phyloP scores from a whole-genome alignment of 2,113 vertebrate genomes.

The Anarrhichthys ocellatus region DNA sequence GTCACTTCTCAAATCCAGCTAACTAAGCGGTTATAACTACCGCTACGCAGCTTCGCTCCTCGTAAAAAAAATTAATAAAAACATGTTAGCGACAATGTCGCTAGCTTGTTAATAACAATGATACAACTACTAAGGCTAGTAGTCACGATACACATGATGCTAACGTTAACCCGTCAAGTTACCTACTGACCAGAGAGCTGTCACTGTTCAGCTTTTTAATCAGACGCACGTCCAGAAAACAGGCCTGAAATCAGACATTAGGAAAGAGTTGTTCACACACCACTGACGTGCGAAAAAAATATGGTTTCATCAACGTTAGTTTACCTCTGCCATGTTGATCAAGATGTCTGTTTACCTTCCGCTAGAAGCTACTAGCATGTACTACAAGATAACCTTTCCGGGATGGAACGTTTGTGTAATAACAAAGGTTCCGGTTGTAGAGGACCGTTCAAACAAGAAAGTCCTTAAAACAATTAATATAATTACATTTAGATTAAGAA shows the following conservation, averaged over 20 bases:
- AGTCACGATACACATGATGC: slow-evolving; percentile 1
- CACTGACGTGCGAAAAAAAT: not conserved
- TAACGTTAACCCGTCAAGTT: slow-evolving; percentile 12
- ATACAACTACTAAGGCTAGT: not conserved
- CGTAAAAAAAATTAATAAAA: not conserved
- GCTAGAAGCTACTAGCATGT: slow-evolving; percentile 21
- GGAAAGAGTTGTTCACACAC: accelerated
- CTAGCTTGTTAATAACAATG: not conserved
- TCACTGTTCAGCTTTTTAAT: not conserved
- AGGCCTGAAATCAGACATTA: accelerated
- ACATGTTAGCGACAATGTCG: not conserved
- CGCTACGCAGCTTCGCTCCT: not conserved
- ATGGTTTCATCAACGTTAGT: not conserved
- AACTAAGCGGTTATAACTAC: not conserved
- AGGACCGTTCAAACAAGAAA: too few relatives aligned
- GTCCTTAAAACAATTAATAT: not conserved
- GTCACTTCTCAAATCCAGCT: not conserved
- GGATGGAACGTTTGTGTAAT: not conserved
- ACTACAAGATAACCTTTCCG: slow-evolving; percentile 32
- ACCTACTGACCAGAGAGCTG: slow-evolving; percentile 17
- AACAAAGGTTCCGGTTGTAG: slow-evolving; percentile 36
- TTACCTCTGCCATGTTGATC: slow-evolving; percentile 76
- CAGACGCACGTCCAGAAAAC: not conserved
- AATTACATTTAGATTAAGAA: not conserved
- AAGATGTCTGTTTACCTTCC: slow-evolving; percentile 55